A percentile compares a stretch with the other conserved stretches of the same genome.
Conservation (phyloP, 2,888 invertebrate genomes). For the Calameuta pallipes region DNA sequence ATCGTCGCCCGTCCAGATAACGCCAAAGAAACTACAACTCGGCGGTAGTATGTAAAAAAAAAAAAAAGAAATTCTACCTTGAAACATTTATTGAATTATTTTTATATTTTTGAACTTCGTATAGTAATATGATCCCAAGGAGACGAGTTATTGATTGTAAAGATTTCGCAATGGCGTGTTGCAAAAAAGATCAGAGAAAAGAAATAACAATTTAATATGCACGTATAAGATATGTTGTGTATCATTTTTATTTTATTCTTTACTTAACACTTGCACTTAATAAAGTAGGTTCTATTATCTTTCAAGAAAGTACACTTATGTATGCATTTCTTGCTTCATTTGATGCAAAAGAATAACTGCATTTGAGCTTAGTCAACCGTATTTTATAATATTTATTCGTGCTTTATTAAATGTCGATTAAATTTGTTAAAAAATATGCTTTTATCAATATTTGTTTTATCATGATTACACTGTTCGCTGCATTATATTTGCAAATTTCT, state of each 20-base stretch:
- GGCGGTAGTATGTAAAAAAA: constrained; percentile 20
- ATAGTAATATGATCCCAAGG: neutral
- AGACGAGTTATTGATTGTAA: neutral
- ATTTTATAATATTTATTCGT: neutral
- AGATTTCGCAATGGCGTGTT: neutral
- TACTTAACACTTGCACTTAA: neutral
- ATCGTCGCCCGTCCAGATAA: constrained; percentile 17
- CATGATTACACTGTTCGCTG: neutral
- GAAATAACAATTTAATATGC: neutral
- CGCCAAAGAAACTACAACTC: constrained; percentile 32
- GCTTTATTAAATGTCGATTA: neutral
- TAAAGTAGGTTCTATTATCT: neutral
- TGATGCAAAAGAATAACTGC: neutral
- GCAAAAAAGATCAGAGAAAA: neutral
- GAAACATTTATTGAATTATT: neutral
- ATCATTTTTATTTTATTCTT: neutral
- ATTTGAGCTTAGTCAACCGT: neutral
- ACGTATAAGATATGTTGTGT: neutral
- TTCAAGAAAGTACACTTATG: neutral
- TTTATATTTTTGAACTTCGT: neutral
- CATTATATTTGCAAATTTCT: neutral
- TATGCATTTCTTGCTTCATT: neutral
- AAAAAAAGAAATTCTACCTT: neutral
- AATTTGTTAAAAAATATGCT: neutral
- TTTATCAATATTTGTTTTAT: neutral